Evolutionary conservation across 1,140 invertebrate species (phyloP), one percentile per base, ranked within the genome.

Genomic region (Trialeurodes vaporariorum): DNA sequence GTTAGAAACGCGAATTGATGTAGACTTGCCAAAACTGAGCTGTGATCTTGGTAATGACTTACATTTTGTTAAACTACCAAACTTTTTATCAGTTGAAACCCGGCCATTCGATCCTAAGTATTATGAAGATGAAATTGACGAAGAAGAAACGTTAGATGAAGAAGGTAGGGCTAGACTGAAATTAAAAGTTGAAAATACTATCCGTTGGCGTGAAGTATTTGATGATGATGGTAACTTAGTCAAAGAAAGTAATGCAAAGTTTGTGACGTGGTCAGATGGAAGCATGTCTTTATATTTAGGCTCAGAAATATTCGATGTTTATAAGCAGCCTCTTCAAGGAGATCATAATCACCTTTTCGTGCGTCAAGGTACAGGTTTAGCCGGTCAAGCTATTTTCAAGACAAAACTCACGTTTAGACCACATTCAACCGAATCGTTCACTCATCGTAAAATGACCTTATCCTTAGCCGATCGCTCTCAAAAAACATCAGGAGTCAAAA

Each of bases 111-210:
- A 98, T 78, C 84, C 88, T 0, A 87, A 90, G 68, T 94, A 91
- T 0, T 99, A 99, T 78, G 97, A 99, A 81, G 96, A 98, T 82
- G 97, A 99, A 82, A 94, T 98, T 72, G 96, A 98, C 76, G 97
- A 99, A 74, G 96, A 99, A 78, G 96, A 98, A 80, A 94, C 94
- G 0, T 81, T 98, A 63, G 96, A 98, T 78, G 97, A 98, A 77
- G 97, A 99, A 83, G 97, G 97, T 73, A 81, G 95, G 69, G 91
- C 92, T n/a, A 86, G 89, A 66, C 78, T 94, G 34, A 95, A 95
- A 79, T 77, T 95, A 17, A 94, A 94, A 81, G 95, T 98, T 9
- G 97, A 98, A 81, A 99, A 98, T 77, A 98, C 96, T 0, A 94
- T 99, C 60, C 83, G 96, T 61, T 99, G 97, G 97, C 82, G 94